These are phyloP conservation scores for Perca schrenkii DNA, from an alignment of 2,113 vertebrate species.

Conservation along the genomic window DNA sequence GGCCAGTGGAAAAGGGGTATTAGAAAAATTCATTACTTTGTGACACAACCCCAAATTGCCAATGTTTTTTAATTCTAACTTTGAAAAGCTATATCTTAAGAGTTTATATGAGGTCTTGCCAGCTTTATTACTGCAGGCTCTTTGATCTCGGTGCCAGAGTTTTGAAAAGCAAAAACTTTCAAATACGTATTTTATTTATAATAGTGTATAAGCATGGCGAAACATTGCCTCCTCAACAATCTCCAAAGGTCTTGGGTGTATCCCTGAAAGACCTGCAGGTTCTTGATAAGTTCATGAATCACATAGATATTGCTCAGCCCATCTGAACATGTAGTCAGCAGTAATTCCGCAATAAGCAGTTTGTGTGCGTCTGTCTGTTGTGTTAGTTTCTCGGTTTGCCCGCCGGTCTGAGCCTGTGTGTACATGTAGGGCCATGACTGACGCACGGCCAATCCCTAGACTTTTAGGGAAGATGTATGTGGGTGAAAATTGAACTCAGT, in stretches of 20 bases:
- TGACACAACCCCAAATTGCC: constrained; percentile 41
- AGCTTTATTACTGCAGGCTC: constrained; percentile 48
- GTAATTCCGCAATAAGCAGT: constrained; percentile 40
- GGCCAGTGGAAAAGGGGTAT: no score
- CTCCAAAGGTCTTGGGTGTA: constrained; percentile 14
- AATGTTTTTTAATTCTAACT: constrained; percentile 28
- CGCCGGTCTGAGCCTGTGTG: constrained; percentile 52
- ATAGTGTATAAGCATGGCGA: background rate
- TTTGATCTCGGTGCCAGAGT: constrained; percentile 57
- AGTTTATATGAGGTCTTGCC: constrained; percentile 54
- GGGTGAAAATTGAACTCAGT: constrained; percentile 67
- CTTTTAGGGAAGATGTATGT: constrained; percentile 42
- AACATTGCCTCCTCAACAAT: constrained; percentile 30
- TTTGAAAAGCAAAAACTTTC: constrained; percentile 48
- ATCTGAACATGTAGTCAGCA: constrained; percentile 40
- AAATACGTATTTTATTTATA: constrained; percentile 44
- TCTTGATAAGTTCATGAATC: constrained; percentile 32
- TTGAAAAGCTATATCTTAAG: constrained; percentile 52
- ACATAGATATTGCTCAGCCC: constrained; percentile 16
- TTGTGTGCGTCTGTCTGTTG: constrained; percentile 36
- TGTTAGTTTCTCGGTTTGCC: constrained; percentile 54
- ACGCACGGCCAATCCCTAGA: constrained; percentile 60
- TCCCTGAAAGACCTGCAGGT: constrained; percentile 17
- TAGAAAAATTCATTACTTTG: background rate
- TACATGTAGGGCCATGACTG: constrained; percentile 61